Base-by-base conservation (phyloP, 2,888 invertebrate species). In the Sericinus montela region DNA sequence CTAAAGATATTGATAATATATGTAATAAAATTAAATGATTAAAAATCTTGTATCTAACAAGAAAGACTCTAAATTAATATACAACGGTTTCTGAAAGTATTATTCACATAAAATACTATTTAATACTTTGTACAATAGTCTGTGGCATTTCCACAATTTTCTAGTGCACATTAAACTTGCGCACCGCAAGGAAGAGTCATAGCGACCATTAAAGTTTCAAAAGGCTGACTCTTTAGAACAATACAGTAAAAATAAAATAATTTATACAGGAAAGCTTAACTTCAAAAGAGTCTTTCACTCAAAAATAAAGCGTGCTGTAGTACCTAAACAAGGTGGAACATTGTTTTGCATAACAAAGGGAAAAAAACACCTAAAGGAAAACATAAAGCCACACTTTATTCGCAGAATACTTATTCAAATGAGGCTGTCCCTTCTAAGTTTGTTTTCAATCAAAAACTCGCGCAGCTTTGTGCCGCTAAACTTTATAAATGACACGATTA, bases 311-410 rank as follows among this genome's bases (percentile, higher is more conserved):
- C 86, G 85, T 86, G 87, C 83, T 83, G 80, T 86, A 83, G 85
- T 84, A 86, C 85, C 84, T 85, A 86, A 88, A 85, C 87, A 88
- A 88, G 88, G 88, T 88, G 85, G 87, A 87, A 86, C 86, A 87
- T 79, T 88, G 86, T 87, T 88, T 88, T 86, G 86, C 87, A 87
- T 88, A 86, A 88, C 87, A 88, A 88, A 88, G 85, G 81, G 63
- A 78, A 82, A 86, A 87, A 86, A 87, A 85, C 84, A 85, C 85
- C 85, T 81, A 82, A 86, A 87, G 85, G 84, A 87, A 88, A 88
- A 87, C 87, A 87, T 87, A 84, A 88, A 88, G 85, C 87, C 87
- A 87, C 88, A 87, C 88, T 87, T 88, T 87, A 87, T 88, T 87
- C 85, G 82, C 82, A 80, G 84, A 86, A 88, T 88, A 88, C 88